Evolutionary conservation across 2,888 invertebrate species (phyloP), one percentile per base, ranked within the genome.

Genomic region (Eledona agricola): DNA sequence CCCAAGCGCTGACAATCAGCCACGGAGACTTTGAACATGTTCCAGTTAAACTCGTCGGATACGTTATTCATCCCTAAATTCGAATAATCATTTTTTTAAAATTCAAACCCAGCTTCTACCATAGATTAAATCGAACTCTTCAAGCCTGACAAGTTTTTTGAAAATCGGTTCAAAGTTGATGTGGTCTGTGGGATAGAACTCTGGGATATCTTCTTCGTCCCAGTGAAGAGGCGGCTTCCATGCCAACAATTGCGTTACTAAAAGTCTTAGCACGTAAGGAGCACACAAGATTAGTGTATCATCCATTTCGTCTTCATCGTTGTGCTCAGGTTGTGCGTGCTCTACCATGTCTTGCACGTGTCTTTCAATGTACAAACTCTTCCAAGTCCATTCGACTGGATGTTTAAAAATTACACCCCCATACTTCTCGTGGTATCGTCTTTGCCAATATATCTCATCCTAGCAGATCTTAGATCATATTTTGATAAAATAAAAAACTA

Each of bases 371-470:
- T 72, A 78, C 2, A 73, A 56, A 28, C 60, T 62, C 65, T 78
- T 78, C 77, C 77, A 78, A 2, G 69, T 73, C 72, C 72, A 73
- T 4, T 60, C 57, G 13, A 47, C 7, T 2, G 71, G 67, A 34
- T 66, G 65, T 23, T 63, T 60, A 2, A 59, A 64, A 17, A 67
- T 60, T 17, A 59, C 22, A 2, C 13, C 40, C 2, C 72, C 71
- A 62, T 72, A 78, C 19, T 70, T 65, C 11, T 66, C 67, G 1
- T 52, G 46, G 68, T 77, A 84, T 61, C 81, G 78, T 40, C 85
- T 77, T 66, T 82, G 76, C 87, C 87, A 87, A 71, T 85, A 87
- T 69, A 81, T 79, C 64, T 86, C 85, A 58, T 84, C 79, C 75
- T 67, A 35, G 4, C 26, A 6, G 26, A 5, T 7, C 7, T 28